Base-by-base conservation (phyloP, 2,888 invertebrate species). In the Vannuccia rotundouncinata region DNA sequence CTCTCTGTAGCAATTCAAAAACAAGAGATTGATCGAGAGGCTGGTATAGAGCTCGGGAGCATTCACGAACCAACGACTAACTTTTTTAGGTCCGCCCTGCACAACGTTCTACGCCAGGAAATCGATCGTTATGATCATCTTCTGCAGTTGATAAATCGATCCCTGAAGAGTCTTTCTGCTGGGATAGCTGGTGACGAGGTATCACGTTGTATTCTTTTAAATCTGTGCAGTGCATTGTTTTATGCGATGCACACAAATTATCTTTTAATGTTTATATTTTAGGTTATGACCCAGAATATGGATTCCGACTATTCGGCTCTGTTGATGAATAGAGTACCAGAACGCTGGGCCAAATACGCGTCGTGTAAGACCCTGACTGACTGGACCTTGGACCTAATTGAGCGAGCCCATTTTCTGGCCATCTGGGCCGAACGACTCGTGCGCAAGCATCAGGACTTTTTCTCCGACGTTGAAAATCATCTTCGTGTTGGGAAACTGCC, bases 61-160 rank as follows among this genome's bases (percentile, higher is more conserved):
- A 45, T 45, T 17, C 74, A 73, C 25, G 74, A 73, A 73, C 25
- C 28, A 10, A 73, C 25, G 25, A 73, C 25, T n/a, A 76, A 29
- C n/a, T 76, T 76, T 76, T 79, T 82, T 59, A 84, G 84, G 82
- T 87, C 87, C 2, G 87, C 88, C n/a, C 83, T 88, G 81, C 84
- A 87, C 75, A 87, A 86, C 0, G 85, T 87, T 0, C 83, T 88
- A n/a, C 82, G 86, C 28, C 88, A 88, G 83, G 88, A 88, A 83
- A 84, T 87, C 17, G 86, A 86, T 81, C 84, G 87, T 31, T 88
- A 86, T 82, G 86, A 88, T 82, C 82, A 84, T 27, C 83, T 88
- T 60, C 84, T 88, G 30, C 77, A 79, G 13, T 79, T 85, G 27
- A 85, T 88, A 31, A 85, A 85, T 80, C 82, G 83, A 25, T 85